phyloP scores from a whole-genome alignment of 2,888 invertebrate genomes.

The Pilophorus perplexus region DNA sequence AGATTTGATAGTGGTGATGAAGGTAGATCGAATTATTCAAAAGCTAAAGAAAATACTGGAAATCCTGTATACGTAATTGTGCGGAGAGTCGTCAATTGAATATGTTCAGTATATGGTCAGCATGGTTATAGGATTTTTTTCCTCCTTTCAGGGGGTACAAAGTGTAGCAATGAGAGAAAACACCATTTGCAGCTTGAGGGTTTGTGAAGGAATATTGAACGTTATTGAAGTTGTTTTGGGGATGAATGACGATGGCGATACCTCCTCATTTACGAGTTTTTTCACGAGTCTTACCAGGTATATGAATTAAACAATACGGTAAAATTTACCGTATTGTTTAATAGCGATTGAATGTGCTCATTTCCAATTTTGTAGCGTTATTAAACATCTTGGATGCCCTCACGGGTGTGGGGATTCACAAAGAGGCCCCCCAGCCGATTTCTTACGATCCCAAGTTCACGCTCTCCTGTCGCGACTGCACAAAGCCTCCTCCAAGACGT shows the following conservation, averaged over 20 bases:
- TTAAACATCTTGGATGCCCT: slow-evolving; percentile 89
- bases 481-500: slow-evolving; percentile 62
- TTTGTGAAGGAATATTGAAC: slow-evolving; percentile 90
- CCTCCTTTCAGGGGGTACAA: slow-evolving; percentile 69
- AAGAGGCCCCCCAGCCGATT: slow-evolving; percentile 84
- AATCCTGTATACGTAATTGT: no score
- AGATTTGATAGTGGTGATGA: slow-evolving; percentile 81
- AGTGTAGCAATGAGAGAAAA: slow-evolving; percentile 81
- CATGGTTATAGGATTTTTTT: not conserved
- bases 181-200: slow-evolving; percentile 77
- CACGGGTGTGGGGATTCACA: slow-evolving; percentile 88
- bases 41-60: no score
- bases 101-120: not conserved
- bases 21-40: no score
- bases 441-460: slow-evolving; percentile 82
- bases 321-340: no score
- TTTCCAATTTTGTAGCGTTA: slow-evolving; percentile 65
- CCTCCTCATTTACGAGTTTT: slow-evolving; percentile 40
- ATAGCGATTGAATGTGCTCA: no score
- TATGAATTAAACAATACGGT: not conserved
- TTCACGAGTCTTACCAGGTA: slow-evolving; percentile 47
- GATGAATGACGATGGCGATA: slow-evolving; percentile 56
- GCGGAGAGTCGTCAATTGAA: not conserved
- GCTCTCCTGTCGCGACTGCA: slow-evolving; percentile 73
- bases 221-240: slow-evolving; percentile 88